Evolutionary conservation across 1,140 invertebrate species (phyloP), one percentile per base, ranked within the genome.

Genomic region (Platorchestia sp.): DNA sequence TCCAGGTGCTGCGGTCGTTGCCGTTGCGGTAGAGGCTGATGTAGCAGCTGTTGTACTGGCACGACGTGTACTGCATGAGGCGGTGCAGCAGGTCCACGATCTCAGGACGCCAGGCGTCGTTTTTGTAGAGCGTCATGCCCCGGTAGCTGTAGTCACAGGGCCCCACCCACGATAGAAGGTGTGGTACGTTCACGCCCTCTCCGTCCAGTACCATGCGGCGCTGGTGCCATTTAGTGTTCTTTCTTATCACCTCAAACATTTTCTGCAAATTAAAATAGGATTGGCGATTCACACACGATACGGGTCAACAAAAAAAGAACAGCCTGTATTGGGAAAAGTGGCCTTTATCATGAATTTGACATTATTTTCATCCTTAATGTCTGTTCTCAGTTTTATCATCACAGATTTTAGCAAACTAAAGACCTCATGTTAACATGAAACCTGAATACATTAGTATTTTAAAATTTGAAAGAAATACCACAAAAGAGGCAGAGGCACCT

Each of bases 141-240:
- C 97, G 97, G 96, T 97, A 97, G 10, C 97, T 96, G 96, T 97
- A 97, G 41, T 97, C 97, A 96, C 97, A 97, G 86, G 97, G 97
- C 27, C 97, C 97, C 95, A 97, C 97, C 97, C 97, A 98, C 0
- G 97, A 97, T 7, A 97, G 97, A 19, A 97, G 96, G 86, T 97
- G 96, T 14, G 97, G 97, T 95, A 97, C 97, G 47, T 97, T 96
- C 95, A 97, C 97, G 95, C 97, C 97, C 53, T 97, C 96, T 22
- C 97, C 97, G 95, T 96, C 96, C 45, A 97, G 96, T 22, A 97
- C 95, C 95, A 97, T 97, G 91, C 96, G 97, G 53, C 97, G 97
- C 95, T 97, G 97, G 96, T 97, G 97, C 97, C 97, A 97, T 95
- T 97, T 97, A 47, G 97, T 96, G 44, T 97, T 97, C 86, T 97